Base-by-base conservation (phyloP, 2,888 invertebrate genomes). In the Eremobia ochroleuca region DNA sequence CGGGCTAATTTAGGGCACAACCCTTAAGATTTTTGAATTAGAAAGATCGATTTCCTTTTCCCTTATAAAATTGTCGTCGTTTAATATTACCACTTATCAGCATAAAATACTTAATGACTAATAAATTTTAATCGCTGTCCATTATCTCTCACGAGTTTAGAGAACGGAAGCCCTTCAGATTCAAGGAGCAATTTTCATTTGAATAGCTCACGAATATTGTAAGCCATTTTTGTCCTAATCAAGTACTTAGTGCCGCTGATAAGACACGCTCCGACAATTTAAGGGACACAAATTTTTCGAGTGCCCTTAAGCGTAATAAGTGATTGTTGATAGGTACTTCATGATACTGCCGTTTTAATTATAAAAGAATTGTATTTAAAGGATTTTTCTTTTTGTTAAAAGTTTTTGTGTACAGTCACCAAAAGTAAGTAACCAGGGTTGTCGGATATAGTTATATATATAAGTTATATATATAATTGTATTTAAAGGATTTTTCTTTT, bases 251-350 rank as follows among this genome's bases (percentile, higher is more conserved):
- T 87, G 83, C 85, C 90, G 83, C 59, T 87, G 94, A 94, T 94
- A 94, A 93, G 92, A 91, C 95, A 95, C 95, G 95, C 85, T 83
- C 83, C 79, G 82, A 80, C 91, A 88, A 92, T 94, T 92, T 88
- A 88, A 78, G 73, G 77, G 79, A 82, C 87, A 87, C 89, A 88
- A 92, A 90, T 91, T 92, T 88, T 86, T 85, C 76, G 80, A 91
- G 89, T 58, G 73, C 88, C 87, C 88, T 89, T 86, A 82, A 81
- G 77, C 79, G 73, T 76, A 68, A 76, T 71, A 75, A 83, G 80
- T 83, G 77, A 90, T 88, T 81, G 83, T 78, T 82, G 81, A 83
- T 86, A 80, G 82, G 70, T 81, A 77, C 76, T 85, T 79, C 66
- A 82, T 69, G 75, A 72, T 59, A 77, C 62, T 13, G 66, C 55